Evolutionary conservation across 2,888 invertebrate genomes (phyloP), one percentile per base, ranked within the genome.

Genomic region (Abrostola triplasia): DNA sequence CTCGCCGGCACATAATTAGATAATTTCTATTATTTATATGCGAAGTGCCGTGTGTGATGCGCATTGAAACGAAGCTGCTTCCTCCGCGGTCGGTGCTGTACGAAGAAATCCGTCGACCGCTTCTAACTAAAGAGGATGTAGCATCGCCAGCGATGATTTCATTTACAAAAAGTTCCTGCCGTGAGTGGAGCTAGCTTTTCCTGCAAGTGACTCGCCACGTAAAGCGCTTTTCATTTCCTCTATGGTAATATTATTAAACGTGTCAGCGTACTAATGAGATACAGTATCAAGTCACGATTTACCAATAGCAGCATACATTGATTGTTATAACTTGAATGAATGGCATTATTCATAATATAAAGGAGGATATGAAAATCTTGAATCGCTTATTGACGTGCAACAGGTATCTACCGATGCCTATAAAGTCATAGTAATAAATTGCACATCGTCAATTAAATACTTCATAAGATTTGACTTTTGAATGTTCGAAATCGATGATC

Each of bases 21-120:
- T 93, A 92, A 93, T 94, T 93, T 93, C 90, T 94, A 94, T 94
- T 93, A 94, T 94, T 92, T 92, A 93, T 93, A 93, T 94, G 93
- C 94, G 88, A 81, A 82, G 85, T 76, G 81, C 77, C 73, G 82
- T 70, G 86, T 89, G 91, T 87, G 92, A 77, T 73, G 74, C 66
- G 92, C 89, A 91, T 92, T 69, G 84, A 79, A 90, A 92, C 87
- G 85, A 87, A 77, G 72, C 67, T 73, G 90, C 89, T 93, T 94
- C 94, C 93, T 93, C 85, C 88, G 87, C 70, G 77, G 75, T 78
- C 68, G 77, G 77, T 72, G 64, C 69, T 66, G 76, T 90, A 90
- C 92, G 88, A 83, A 89, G 91, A 91, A 92, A 84, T 84, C 84
- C 82, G 82, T 80, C 84, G 81, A 77, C 76, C 82, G 80, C 79